Conservation (phyloP, 1,140 invertebrate species). For the Oryctes rhinoceros region DNA sequence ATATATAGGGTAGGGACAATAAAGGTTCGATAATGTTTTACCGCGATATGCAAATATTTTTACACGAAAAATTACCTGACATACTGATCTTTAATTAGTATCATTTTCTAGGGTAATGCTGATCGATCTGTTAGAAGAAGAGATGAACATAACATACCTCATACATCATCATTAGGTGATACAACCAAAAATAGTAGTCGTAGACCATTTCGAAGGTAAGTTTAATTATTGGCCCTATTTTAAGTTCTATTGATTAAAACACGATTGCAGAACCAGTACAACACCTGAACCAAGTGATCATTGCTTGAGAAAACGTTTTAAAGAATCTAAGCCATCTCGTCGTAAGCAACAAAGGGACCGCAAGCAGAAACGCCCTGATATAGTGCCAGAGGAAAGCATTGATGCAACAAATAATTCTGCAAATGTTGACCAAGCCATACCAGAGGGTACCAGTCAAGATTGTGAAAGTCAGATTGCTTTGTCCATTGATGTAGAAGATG, state of each 20-base stretch:
- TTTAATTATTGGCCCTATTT: background rate
- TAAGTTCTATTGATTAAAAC: constrained; percentile 12
- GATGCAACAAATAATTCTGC: constrained; percentile 43
- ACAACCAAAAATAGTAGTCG: constrained; percentile 49
- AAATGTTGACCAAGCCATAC: constrained; percentile 47
- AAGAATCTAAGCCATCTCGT: constrained; percentile 53
- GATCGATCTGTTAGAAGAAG: constrained; percentile 53
- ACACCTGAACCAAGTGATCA: constrained; percentile 55
- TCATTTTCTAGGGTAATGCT: constrained; percentile 48
- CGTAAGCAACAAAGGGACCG: constrained; percentile 45
- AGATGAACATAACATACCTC: constrained; percentile 53
- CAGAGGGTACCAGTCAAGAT: constrained; percentile 51
- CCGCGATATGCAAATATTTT: constrained; percentile 42
- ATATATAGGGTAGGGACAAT: constrained; percentile 46
- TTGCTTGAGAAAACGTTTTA: constrained; percentile 55
- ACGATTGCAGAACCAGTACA: constrained; percentile 48
- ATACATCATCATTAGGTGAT: constrained; percentile 52
- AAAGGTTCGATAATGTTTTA: constrained; percentile 45
- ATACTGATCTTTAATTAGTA: constrained; percentile 30
- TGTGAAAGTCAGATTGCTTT: constrained; percentile 50
- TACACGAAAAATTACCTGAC: constrained; percentile 40
- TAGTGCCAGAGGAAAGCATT: constrained; percentile 40
- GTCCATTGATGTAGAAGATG: constrained; percentile 54
- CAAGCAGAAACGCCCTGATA: constrained; percentile 16
- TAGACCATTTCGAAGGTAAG: constrained; percentile 56